Conservation (phyloP, 2,113 vertebrate species). For the Leuciscus idus region DNA sequence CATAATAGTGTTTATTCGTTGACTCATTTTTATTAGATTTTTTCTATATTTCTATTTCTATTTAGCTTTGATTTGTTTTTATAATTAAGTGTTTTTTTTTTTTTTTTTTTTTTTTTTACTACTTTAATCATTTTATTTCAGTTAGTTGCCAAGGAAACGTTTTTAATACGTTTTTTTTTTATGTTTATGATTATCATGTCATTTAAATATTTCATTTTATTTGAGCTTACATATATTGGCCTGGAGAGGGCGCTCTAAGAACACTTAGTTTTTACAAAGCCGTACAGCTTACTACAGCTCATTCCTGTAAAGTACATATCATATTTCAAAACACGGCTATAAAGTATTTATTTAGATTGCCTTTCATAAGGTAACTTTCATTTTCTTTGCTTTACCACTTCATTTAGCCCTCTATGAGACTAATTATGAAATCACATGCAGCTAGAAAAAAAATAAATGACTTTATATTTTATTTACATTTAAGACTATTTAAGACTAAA, state of each 20-base stretch:
- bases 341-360: background rate
- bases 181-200: background rate
- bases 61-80: background rate
- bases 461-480: no score
- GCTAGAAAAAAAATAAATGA: no score
- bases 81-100: background rate
- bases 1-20: background rate
- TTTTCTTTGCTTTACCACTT: background rate
- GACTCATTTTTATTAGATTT: background rate
- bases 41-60: background rate
- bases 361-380: background rate
- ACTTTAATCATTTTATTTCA: background rate
- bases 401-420: background rate
- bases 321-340: background rate
- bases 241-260: slow-evolving; percentile 31
- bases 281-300: background rate
- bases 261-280: background rate
- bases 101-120: background rate
- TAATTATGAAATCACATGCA: no score
- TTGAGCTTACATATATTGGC: background rate
- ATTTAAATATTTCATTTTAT: background rate
- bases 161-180: no score
- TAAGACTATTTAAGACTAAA: no score
- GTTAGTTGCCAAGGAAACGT: no score
- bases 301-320: background rate